Evolutionary conservation across 2,888 invertebrate species (phyloP).

Genomic region (Pasiphila rectangulata): DNA sequence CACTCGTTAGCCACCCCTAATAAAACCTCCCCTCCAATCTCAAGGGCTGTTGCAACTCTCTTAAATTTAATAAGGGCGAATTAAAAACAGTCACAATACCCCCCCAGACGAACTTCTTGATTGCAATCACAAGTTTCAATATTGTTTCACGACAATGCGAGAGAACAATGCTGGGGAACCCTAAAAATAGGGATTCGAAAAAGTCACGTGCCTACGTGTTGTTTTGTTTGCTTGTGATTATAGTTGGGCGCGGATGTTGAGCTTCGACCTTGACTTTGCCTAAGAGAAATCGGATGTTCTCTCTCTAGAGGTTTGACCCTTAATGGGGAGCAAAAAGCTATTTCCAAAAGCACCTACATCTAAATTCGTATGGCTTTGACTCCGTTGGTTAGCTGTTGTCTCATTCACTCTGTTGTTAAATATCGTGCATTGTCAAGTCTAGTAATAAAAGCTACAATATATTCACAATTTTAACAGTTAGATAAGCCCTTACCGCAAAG

Average conservation of each 20-base stretch:
- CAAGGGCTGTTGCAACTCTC: constrained; percentile 68
- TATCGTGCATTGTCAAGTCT: no score
- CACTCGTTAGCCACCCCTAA: constrained; percentile 78
- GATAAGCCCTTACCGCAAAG: no score
- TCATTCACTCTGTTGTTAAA: no score
- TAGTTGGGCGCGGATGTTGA: neutral
- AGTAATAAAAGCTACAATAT: no score
- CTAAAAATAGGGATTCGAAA: constrained; percentile 4
- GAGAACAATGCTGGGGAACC: constrained; percentile 5
- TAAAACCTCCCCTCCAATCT: constrained; percentile 75
- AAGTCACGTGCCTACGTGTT: constrained; percentile 6
- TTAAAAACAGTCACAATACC: constrained; percentile 73
- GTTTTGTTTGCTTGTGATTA: constrained; percentile 2
- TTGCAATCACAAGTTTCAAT: constrained; percentile 27
- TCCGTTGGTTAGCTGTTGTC: no score
- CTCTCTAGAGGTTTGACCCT: no score
- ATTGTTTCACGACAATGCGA: constrained; percentile 21
- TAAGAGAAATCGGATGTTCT: no score
- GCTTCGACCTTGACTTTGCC: neutral
- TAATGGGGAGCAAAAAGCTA: no score
- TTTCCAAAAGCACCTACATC: no score
- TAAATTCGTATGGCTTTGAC: no score
- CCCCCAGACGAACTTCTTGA: constrained; percentile 26
- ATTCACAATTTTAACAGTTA: no score
- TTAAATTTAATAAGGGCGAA: constrained; percentile 75